Evolutionary conservation across 2,113 vertebrate species (phyloP).

Genomic region (Odobenus rosmarus): DNA sequence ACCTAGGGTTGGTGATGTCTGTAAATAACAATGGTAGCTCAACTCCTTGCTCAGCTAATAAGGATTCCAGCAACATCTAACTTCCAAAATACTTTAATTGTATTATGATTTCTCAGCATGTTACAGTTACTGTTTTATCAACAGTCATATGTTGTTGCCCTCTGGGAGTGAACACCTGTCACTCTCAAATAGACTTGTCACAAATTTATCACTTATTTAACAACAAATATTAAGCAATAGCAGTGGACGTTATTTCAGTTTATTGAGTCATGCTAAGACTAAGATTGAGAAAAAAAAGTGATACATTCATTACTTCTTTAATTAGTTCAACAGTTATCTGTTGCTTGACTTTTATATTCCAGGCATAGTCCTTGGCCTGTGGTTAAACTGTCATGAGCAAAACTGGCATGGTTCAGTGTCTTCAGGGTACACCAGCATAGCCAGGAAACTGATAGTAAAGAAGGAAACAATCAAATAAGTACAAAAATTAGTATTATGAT

Average conservation of each 20-base stretch:
- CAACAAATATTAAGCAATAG: background rate
- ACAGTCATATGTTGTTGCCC: background rate
- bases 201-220: background rate
- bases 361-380: background rate
- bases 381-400: background rate
- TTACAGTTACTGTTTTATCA: constrained; percentile 25
- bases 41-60: background rate
- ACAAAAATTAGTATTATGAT: background rate
- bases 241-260: background rate
- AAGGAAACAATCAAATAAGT: background rate
- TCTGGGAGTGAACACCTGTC: background rate
- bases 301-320: background rate
- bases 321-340: background rate
- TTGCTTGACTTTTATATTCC: background rate
- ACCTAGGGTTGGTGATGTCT: background rate
- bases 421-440: background rate
- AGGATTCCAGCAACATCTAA: background rate
- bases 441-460: background rate
- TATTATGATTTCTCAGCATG: background rate
- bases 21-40: background rate
- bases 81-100: background rate
- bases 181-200: background rate
- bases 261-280: background rate
- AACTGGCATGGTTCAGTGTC: background rate
- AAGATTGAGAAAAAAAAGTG: background rate